Conservation (phyloP, 2,113 vertebrate species). For the Capricornis sumatraensis region DNA sequence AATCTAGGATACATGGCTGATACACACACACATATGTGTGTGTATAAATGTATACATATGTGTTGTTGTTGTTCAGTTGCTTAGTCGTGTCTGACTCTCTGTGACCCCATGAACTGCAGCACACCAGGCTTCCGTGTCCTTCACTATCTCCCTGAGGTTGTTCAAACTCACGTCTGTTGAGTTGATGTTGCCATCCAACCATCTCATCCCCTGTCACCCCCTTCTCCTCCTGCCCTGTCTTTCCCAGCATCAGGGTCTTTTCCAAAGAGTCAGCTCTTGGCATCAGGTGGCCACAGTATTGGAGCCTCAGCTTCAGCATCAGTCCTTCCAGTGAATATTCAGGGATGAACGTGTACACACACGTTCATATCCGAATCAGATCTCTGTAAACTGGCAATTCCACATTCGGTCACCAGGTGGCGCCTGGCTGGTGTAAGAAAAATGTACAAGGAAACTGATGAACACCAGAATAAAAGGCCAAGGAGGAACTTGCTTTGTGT, state of each 20-base stretch:
- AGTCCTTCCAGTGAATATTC: not conserved
- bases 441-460: not conserved
- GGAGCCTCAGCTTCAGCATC: not conserved
- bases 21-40: rapidly evolving
- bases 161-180: not conserved
- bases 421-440: not conserved
- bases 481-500: not conserved
- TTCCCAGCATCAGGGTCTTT: not conserved
- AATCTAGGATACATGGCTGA: not conserved
- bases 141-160: not conserved
- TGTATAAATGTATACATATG: not conserved
- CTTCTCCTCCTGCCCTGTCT: not conserved
- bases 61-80: not conserved
- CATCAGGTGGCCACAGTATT: not conserved
- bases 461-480: not conserved
- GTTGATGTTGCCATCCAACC: not conserved
- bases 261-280: not conserved
- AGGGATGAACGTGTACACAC: not conserved
- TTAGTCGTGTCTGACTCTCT: not conserved
- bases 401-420: slow-evolving; percentile 48
- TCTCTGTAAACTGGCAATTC: not conserved
- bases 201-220: not conserved
- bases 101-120: not conserved
- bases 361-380: rapidly evolving
- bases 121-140: not conserved